phyloP scores from a whole-genome alignment of 1,140 invertebrate genomes.

The Lethrus apterus region DNA sequence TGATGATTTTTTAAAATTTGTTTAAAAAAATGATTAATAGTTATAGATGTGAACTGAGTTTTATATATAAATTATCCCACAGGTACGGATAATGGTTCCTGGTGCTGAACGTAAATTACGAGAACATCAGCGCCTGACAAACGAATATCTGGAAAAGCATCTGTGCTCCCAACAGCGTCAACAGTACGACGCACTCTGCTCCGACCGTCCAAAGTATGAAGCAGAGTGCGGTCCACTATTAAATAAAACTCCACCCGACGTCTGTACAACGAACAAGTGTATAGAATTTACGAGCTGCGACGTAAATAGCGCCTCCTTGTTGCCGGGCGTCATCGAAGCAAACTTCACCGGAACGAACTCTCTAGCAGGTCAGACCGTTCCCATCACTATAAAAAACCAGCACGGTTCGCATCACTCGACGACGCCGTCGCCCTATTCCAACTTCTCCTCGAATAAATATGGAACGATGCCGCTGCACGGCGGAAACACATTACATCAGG shows the following conservation, averaged over 20 bases:
- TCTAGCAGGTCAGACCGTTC: conserved; percentile 38
- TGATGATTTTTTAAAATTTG: too few species aligned
- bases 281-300: conserved; percentile 29
- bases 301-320: conserved; percentile 17
- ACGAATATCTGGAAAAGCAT: conserved; percentile 35
- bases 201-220: conserved; percentile 34
- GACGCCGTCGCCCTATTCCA: conserved; percentile 26
- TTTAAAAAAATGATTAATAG: too few species aligned
- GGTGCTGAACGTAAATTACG: conserved; percentile 53
- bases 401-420: conserved; percentile 20
- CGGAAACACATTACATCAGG: conserved; percentile 31
- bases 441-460: conserved; percentile 33
- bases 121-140: conserved; percentile 42
- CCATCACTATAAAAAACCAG: conserved; percentile 38
- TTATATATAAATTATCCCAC: too few species aligned
- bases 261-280: conserved; percentile 38
- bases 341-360: conserved; percentile 22
- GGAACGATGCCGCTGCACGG: conserved; percentile 35
- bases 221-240: conserved; percentile 36
- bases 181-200: conserved; percentile 27
- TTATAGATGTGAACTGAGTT: too few species aligned
- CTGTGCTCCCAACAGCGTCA: conserved; percentile 11
- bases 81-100: conserved; percentile 56
- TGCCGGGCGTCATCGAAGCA: conserved; percentile 25
- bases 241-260: conserved; percentile 39